These are phyloP conservation scores for Crossaster papposus DNA, from an alignment of 53 echinoderm and acorn worm species.

Conservation along the genomic window DNA sequence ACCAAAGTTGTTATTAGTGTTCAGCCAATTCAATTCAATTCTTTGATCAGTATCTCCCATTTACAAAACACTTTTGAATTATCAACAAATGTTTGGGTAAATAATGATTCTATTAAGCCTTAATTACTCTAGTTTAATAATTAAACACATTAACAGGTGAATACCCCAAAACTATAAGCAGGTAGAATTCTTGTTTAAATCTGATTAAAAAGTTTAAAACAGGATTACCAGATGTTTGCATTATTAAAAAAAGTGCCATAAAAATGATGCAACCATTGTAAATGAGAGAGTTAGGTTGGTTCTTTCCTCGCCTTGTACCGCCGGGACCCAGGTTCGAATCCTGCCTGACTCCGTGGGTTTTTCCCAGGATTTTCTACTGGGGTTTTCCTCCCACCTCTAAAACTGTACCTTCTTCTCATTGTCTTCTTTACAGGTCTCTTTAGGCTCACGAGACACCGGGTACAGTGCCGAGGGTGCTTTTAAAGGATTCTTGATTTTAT, in stretches of 20 bases:
- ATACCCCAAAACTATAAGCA: background rate
- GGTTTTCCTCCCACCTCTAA: too few species aligned
- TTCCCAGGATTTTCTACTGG: too few species aligned
- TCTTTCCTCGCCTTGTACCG: too few species aligned
- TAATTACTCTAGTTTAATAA: background rate
- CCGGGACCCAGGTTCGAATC: too few species aligned
- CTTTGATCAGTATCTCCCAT: slow-evolving; percentile 4
- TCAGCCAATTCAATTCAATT: background rate
- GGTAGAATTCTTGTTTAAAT: background rate
- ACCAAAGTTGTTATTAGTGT: background rate
- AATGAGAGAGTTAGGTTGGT: too few species aligned
- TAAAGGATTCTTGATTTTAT: too few species aligned
- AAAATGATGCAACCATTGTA: background rate
- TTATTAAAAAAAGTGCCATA: background rate
- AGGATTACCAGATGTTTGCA: too few species aligned
- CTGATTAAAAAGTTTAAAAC: background rate
- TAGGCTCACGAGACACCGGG: too few species aligned
- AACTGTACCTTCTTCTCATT: too few species aligned
- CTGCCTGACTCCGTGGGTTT: too few species aligned
- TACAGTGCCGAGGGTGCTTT: too few species aligned
- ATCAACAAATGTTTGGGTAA: background rate
- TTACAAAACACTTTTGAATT: background rate
- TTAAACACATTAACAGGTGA: background rate
- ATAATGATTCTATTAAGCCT: background rate
- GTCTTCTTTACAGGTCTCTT: too few species aligned